phyloP scores from a whole-genome alignment of 2,797 vertebrate genomes.

The Parambassis ranga region DNA sequence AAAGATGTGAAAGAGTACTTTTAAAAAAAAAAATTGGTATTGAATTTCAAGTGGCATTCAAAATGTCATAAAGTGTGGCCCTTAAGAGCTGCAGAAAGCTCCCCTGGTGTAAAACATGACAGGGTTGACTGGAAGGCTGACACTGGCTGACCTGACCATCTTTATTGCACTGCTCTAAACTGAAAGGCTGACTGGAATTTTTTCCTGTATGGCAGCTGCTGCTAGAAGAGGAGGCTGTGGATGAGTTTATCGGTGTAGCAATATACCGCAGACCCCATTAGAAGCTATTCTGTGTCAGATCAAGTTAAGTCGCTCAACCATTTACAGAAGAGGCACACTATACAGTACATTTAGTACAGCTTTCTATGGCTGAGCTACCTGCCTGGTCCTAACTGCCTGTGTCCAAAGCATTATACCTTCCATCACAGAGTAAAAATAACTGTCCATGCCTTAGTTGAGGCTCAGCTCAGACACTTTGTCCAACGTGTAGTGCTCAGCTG shows the following conservation, averaged over 20 bases:
- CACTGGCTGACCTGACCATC: background rate
- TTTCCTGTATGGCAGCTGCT: background rate
- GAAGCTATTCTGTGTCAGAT: conserved; percentile 44
- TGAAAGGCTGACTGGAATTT: background rate
- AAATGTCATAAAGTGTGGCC: conserved; percentile 8
- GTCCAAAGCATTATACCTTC: conserved; percentile 5
- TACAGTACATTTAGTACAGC: conserved; percentile 34
- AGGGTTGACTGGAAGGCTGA: conserved; percentile 1
- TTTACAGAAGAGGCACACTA: conserved; percentile 21
- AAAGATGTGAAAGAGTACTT: conserved; percentile 20
- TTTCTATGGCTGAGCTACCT: background rate
- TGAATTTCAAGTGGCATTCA: conserved; percentile 9
- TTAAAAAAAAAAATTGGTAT: conserved; percentile 37
- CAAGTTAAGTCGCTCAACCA: conserved; percentile 34
- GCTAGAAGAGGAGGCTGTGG: conserved; percentile 23
- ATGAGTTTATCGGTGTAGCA: conserved; percentile 36
- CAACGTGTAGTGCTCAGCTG: background rate
- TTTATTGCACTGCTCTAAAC: conserved; percentile 2
- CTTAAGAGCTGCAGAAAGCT: conserved; percentile 9
- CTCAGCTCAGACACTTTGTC: conserved; percentile 9
- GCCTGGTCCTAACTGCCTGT: background rate
- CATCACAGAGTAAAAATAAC: conserved; percentile 24
- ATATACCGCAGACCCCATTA: conserved; percentile 38
- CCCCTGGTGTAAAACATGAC: background rate
- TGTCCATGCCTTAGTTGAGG: background rate